Base-by-base conservation (phyloP, 2,113 vertebrate species). In the Cebidichthys violaceus region DNA sequence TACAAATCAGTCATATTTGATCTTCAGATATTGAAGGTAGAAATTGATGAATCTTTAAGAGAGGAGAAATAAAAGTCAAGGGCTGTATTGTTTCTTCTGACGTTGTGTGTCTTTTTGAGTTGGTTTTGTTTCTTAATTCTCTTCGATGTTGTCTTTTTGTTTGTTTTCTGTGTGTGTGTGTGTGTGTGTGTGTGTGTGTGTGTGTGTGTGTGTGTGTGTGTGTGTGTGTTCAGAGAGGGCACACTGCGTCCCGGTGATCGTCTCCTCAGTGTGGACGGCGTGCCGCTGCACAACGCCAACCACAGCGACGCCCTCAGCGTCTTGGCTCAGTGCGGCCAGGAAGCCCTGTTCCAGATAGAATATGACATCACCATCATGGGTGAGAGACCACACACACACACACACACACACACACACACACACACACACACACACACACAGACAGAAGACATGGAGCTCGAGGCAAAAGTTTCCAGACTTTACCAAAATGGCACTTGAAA, bases 301-400 rank as follows among this genome's bases (percentile, higher is more conserved):
- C 98, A 98, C 0, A 92, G 95, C 0, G 96, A 97, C 0, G 96
- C 97, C 2, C 95, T 99, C 62, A 95, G 92, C 22, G 94, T 98
- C 55, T 92, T 99, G 76, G 90, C 91, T 27, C 97, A 98, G 89
- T 97, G 97, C 75, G 95, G 96, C 72, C 98, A 98, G 39, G 97
- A 99, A 87, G 98, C 98, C 0, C 94, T 98, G 45, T 97, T 99
- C 93, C 97, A 98, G 92, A 97, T 98, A 0, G 98, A 99, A 86
- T 99, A 99, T 0, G 98, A 99, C 2, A 97, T 99, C 89, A 94
- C 96, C 13, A 95, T 98, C 75, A 97, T 99, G 92, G 97, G 98
- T 99, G 94, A 96, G 96, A 62, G 29, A n/a, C 0, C 27, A 7
- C 37, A 77, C 27, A 75, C 65, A 52, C 77, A 35, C 66, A 71